These are phyloP conservation scores for Lagodon rhomboides DNA, from an alignment of 2,797 vertebrate genomes.

Conservation along the genomic window DNA sequence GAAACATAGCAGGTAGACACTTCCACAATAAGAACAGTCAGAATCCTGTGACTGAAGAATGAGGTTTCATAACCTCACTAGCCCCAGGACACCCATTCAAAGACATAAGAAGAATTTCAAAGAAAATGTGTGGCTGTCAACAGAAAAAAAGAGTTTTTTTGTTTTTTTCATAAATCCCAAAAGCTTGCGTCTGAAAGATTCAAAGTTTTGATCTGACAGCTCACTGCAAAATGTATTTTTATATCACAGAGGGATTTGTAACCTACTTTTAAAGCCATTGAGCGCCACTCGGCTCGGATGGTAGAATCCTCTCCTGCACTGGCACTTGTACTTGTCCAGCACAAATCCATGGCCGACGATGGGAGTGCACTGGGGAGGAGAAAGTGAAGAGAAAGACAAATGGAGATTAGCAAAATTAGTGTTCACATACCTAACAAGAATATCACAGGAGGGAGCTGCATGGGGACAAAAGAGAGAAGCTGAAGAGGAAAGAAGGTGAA, in stretches of 20 bases:
- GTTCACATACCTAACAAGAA: background rate
- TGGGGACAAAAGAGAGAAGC: conserved; percentile 13
- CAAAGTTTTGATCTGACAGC: conserved; percentile 60
- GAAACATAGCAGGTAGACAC: conserved; percentile 18
- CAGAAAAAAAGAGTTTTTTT: conserved; percentile 6
- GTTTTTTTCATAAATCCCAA: conserved; percentile 25
- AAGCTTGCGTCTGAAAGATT: conserved; percentile 39
- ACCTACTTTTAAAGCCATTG: conserved; percentile 97
- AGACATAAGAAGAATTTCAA: conserved; percentile 41
- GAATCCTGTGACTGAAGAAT: conserved; percentile 32
- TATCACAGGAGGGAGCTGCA: conserved; percentile 14
- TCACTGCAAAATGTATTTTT: conserved; percentile 43
- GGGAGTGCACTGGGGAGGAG: conserved; percentile 90
- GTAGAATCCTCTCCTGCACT: conserved; percentile 96
- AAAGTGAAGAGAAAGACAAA: conserved; percentile 34
- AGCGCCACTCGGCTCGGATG: conserved; percentile 91
- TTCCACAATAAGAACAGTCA: conserved; percentile 30
- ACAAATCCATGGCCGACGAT: conserved; percentile 96
- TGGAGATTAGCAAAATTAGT: background rate
- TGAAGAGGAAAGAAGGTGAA: conserved; percentile 12
- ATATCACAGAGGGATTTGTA: conserved; percentile 56
- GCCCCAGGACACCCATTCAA: conserved; percentile 40
- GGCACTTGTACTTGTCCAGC: conserved; percentile 97
- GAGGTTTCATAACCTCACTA: conserved; percentile 38
- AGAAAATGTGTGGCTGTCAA: conserved; percentile 45